Percentiles rank a stretch among this genome's conserved stretches.
These are phyloP conservation scores for Polylopha cassiicola DNA, from an alignment of 2,888 invertebrate genomes.

Conservation along the genomic window DNA sequence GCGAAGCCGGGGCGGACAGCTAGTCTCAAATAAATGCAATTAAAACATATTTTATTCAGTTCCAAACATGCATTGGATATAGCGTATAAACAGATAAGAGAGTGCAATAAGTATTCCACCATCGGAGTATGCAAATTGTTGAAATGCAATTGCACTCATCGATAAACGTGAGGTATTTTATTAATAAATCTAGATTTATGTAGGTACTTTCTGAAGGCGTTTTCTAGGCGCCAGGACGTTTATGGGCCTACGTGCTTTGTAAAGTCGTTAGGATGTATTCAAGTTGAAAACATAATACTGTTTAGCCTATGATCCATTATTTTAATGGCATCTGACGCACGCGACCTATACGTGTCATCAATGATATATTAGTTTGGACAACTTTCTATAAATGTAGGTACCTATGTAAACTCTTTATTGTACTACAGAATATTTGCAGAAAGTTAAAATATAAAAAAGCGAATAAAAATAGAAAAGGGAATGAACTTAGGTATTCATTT, in stretches of 20 bases:
- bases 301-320: slow-evolving; percentile 30
- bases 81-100: slow-evolving; percentile 4
- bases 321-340: slow-evolving; percentile 23
- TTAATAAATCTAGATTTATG: slow-evolving; percentile 49
- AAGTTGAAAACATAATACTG: slow-evolving; percentile 24
- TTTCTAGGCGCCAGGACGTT: slow-evolving; percentile 35
- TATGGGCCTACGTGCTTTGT: slow-evolving; percentile 19
- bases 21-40: too few relatives aligned
- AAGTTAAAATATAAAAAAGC: too few relatives aligned
- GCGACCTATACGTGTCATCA: slow-evolving; percentile 19
- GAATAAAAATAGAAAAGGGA: too few relatives aligned
- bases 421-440: too few relatives aligned
- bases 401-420: too few relatives aligned
- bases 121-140: slow-evolving; percentile 20
- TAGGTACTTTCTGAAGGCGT: slow-evolving; percentile 39
- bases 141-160: slow-evolving; percentile 51
- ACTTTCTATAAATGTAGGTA: slow-evolving; percentile 4
- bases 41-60: too few relatives aligned
- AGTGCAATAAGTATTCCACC: slow-evolving; percentile 14
- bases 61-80: too few relatives aligned
- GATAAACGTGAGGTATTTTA: slow-evolving; percentile 50
- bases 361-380: slow-evolving; percentile 7
- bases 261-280: slow-evolving; percentile 18
- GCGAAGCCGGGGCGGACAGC: too few relatives aligned
- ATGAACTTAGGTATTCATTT: too few relatives aligned